Conservation (phyloP, 2,113 vertebrate genomes). For the Oxyura jamaicensis region DNA sequence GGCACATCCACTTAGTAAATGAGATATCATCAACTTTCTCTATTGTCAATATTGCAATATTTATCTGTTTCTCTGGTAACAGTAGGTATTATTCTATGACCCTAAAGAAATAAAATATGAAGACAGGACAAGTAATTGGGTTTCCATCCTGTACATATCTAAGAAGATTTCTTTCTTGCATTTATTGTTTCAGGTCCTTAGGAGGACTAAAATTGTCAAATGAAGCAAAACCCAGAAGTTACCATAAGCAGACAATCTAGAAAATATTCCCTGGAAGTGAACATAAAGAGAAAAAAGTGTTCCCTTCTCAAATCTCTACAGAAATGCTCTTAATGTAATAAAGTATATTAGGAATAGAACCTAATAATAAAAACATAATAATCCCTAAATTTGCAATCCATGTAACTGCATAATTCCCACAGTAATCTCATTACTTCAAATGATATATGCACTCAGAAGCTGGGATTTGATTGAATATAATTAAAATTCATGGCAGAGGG, state of each 20-base stretch:
- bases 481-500: not conserved
- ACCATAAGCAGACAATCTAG: not conserved
- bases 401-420: not conserved
- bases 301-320: not conserved
- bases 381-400: not conserved
- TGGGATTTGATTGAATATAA: not conserved
- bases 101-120: not conserved
- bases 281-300: not conserved
- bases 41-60: not conserved
- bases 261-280: not conserved
- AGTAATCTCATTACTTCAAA: not conserved
- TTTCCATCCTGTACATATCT: not conserved
- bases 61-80: slow-evolving; percentile 15
- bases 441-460: not conserved
- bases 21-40: slow-evolving; percentile 24
- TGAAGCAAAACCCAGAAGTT: not conserved
- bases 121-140: not conserved
- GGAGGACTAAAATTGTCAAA: not conserved
- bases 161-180: not conserved
- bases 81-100: not conserved
- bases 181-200: not conserved
- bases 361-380: not conserved
- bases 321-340: not conserved
- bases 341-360: not conserved
- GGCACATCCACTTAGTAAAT: not conserved